Conservation (phyloP, 2,888 invertebrate genomes). For the Taenaris catops region DNA sequence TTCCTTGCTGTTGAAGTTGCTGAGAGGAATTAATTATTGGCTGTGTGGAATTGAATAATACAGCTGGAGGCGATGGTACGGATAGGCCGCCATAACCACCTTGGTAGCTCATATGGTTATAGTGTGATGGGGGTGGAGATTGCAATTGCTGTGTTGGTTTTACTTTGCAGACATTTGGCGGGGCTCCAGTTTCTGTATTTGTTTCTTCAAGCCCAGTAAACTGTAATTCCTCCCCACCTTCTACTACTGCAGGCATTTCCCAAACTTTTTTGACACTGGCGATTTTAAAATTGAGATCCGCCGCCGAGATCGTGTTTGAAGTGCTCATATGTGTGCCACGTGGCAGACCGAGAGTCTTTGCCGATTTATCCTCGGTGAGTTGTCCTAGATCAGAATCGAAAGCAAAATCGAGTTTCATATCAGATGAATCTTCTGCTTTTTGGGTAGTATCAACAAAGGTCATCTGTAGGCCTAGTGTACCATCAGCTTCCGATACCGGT, state of each 20-base stretch:
- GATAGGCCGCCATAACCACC: slow-evolving; percentile 88
- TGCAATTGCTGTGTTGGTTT: slow-evolving; percentile 91
- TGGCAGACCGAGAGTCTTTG: slow-evolving; percentile 71
- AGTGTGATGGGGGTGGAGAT: slow-evolving; percentile 83
- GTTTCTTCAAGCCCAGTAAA: slow-evolving; percentile 65
- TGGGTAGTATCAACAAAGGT: slow-evolving; percentile 79
- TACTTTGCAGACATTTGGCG: slow-evolving; percentile 89
- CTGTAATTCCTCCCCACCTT: slow-evolving; percentile 74
- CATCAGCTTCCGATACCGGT: slow-evolving; percentile 57
- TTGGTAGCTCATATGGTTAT: slow-evolving; percentile 86
- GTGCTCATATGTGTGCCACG: slow-evolving; percentile 82
- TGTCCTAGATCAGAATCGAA: slow-evolving; percentile 91
- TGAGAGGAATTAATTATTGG: slow-evolving; percentile 75
- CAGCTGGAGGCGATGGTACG: slow-evolving; percentile 92
- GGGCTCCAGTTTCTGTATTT: slow-evolving; percentile 71
- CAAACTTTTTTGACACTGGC: slow-evolving; percentile 95
- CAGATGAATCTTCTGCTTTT: slow-evolving; percentile 87
- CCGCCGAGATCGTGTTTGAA: slow-evolving; percentile 89
- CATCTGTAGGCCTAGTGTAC: slow-evolving; percentile 82
- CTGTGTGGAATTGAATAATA: slow-evolving; percentile 89
- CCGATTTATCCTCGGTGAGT: slow-evolving; percentile 85
- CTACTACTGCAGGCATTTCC: slow-evolving; percentile 88
- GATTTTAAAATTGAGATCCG: slow-evolving; percentile 96
- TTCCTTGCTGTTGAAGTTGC: slow-evolving; percentile 84
- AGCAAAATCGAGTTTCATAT: slow-evolving; percentile 94